These are phyloP conservation scores for Muschampia plurimacula DNA, from an alignment of 2,888 invertebrate species.

Conservation along the genomic window DNA sequence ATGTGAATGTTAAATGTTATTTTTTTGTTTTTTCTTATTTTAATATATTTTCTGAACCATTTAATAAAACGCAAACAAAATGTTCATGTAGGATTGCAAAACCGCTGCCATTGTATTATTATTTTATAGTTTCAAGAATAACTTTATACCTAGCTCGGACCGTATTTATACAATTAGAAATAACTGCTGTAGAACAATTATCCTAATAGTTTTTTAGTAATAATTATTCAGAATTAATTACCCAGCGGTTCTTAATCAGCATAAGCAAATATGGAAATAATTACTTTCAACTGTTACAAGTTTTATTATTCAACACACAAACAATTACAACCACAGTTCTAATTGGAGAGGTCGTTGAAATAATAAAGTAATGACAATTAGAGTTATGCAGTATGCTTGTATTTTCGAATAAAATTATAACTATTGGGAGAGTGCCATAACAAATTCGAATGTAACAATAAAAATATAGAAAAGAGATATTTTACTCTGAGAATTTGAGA, in stretches of 20 bases:
- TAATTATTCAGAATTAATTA: neutral
- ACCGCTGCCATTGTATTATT: too few species aligned
- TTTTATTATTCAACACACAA: slow-evolving; percentile 17
- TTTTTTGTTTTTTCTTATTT: too few species aligned
- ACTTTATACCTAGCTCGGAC: neutral
- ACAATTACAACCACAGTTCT: slow-evolving; percentile 18
- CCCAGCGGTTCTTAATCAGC: neutral
- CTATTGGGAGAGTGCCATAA: too few species aligned
- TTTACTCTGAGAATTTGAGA: too few species aligned
- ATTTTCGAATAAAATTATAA: neutral
- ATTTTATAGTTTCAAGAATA: too few species aligned
- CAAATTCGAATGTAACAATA: too few species aligned
- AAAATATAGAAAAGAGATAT: too few species aligned
- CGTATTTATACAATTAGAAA: neutral
- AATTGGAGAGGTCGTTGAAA: slow-evolving; percentile 16
- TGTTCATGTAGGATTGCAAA: too few species aligned
- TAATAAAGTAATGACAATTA: slow-evolving; percentile 9
- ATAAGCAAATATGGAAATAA: neutral
- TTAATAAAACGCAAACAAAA: too few species aligned
- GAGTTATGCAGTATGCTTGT: neutral
- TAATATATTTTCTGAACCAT: too few species aligned
- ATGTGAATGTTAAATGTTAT: too few species aligned
- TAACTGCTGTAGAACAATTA: neutral
- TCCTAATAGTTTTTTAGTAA: neutral
- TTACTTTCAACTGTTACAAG: slow-evolving; percentile 22